phyloP scores from a whole-genome alignment of 2,797 vertebrate genomes.

The Smutsia temminckii region DNA sequence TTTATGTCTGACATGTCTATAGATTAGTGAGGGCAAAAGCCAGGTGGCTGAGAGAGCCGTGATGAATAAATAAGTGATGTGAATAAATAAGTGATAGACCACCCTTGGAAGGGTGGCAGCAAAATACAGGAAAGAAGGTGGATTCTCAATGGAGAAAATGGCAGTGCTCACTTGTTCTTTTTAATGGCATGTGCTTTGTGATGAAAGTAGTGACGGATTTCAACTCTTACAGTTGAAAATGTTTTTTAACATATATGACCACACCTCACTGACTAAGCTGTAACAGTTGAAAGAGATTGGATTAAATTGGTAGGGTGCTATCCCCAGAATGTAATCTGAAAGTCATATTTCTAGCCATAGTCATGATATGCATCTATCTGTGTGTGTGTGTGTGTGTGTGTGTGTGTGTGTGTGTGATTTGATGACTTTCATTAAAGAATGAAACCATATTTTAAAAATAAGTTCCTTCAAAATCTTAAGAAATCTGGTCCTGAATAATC shows the following conservation, averaged over 20 bases:
- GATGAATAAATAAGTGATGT: not conserved
- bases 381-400: not conserved
- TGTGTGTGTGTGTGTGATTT: not conserved
- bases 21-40: not conserved
- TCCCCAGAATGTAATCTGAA: not conserved
- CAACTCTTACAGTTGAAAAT: not conserved
- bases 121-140: not conserved
- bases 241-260: not conserved
- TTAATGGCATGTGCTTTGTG: not conserved
- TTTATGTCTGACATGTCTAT: not conserved
- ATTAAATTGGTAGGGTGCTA: not conserved
- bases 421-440: not conserved
- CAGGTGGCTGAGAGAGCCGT: not conserved
- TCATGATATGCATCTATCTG: not conserved
- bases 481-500: not conserved
- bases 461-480: slow-evolving; percentile 29
- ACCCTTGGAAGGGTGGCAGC: not conserved
- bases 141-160: not conserved
- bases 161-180: not conserved
- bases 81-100: not conserved
- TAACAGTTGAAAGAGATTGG: not conserved
- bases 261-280: not conserved
- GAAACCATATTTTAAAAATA: not conserved
- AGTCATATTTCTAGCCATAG: not conserved
- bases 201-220: not conserved